phyloP scores from a whole-genome alignment of 2,113 vertebrate species.

The Paralichthys olivaceus region DNA sequence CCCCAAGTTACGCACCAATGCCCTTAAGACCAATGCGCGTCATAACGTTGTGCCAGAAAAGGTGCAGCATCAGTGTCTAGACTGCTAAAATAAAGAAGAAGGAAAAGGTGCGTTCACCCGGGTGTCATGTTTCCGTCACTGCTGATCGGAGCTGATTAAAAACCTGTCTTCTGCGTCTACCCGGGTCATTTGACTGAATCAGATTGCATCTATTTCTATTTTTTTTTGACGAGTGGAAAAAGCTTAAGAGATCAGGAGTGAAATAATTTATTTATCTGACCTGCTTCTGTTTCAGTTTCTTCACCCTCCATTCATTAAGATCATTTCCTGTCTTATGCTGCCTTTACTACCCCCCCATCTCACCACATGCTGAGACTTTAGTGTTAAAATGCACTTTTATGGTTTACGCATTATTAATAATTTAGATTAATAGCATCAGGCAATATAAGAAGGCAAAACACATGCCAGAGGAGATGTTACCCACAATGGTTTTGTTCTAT shows the following conservation, averaged over 20 bases:
- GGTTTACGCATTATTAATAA: conserved; percentile 19
- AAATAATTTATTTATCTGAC: neutral
- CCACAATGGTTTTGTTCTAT: conserved; percentile 17
- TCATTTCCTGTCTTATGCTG: neutral
- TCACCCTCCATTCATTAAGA: neutral
- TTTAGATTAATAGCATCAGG: conserved; percentile 23
- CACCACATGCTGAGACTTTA: neutral
- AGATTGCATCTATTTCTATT: neutral
- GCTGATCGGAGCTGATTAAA: too few relatives aligned
- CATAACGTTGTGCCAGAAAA: too few relatives aligned
- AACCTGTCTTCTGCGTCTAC: too few relatives aligned
- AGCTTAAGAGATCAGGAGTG: neutral
- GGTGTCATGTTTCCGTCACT: too few relatives aligned
- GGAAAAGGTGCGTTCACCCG: too few relatives aligned
- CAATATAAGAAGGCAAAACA: conserved; percentile 39
- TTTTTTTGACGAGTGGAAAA: too few relatives aligned
- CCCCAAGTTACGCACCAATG: too few relatives aligned
- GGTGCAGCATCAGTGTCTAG: too few relatives aligned
- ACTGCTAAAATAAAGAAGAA: too few relatives aligned
- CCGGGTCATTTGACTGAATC: too few relatives aligned
- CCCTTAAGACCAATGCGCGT: too few relatives aligned
- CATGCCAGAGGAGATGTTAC: conserved; percentile 25
- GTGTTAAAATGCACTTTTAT: neutral
- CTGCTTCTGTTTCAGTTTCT: conserved; percentile 4
- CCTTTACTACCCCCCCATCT: neutral